A percentile compares a stretch with the other conserved stretches of the same genome.
phyloP scores from a whole-genome alignment of 2,797 vertebrate species.

The Parotocinclus haroldoi region DNA sequence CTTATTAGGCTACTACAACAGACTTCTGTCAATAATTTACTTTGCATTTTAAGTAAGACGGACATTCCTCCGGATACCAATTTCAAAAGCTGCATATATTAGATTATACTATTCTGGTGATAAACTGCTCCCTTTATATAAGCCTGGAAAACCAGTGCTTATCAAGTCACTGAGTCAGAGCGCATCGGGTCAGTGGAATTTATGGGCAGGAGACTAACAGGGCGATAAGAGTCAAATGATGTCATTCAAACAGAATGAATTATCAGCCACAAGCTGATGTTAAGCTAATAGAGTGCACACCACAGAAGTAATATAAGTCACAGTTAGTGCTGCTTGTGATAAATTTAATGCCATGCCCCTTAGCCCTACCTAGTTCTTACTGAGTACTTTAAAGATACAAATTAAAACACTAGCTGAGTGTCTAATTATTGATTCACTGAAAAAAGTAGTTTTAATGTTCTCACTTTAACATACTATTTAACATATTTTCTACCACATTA shows the following conservation, averaged over 20 bases:
- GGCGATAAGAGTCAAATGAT: constrained; percentile 34
- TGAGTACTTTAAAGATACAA: neutral
- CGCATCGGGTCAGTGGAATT: constrained; percentile 28
- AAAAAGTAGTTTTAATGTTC: constrained; percentile 8
- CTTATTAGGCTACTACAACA: too few species aligned
- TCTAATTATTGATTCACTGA: constrained; percentile 2
- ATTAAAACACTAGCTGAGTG: neutral
- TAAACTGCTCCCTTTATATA: constrained; percentile 24
- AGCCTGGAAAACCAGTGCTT: constrained; percentile 24
- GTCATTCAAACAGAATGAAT: constrained; percentile 35
- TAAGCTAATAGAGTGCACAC: constrained; percentile 17
- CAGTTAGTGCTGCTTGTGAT: neutral
- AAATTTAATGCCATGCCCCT: constrained; percentile 6
- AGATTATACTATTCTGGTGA: constrained; percentile 15
- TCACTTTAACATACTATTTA: neutral
- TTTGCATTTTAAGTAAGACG: too few species aligned
- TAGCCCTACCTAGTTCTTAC: neutral
- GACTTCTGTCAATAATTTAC: too few species aligned
- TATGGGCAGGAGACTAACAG: constrained; percentile 25
- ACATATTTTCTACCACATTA: neutral
- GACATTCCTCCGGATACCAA: constrained; percentile 4
- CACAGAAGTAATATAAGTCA: constrained; percentile 25
- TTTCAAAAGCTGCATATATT: constrained; percentile 15
- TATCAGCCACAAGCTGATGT: constrained; percentile 30
- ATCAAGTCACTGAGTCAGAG: constrained; percentile 29